Percentiles rank a stretch among this genome's conserved stretches.
Conservation (phyloP, 1,140 invertebrate species). For the Heterodera schachtii region DNA sequence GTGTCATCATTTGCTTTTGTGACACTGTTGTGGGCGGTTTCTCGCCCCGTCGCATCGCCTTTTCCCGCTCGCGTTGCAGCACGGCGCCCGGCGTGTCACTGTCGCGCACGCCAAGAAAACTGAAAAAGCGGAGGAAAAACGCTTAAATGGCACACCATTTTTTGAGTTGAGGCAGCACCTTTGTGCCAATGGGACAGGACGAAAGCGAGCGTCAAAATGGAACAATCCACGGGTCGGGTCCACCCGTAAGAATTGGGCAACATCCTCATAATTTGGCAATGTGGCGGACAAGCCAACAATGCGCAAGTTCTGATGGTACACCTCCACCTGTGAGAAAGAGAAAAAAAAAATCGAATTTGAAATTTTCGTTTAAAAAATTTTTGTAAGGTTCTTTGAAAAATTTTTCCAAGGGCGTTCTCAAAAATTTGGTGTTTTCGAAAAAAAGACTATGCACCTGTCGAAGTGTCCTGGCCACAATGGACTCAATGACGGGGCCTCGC, state of each 20-base stretch:
- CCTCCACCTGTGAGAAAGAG: constrained; percentile 73
- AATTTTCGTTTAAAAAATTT: background rate
- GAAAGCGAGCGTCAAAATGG: constrained; percentile 93
- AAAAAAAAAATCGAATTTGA: constrained; percentile 12
- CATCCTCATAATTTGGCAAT: constrained; percentile 94
- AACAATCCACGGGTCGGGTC: constrained; percentile 90
- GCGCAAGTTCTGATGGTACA: constrained; percentile 91
- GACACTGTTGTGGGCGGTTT: constrained; percentile 75
- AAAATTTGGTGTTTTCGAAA: background rate
- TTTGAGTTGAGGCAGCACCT: constrained; percentile 48
- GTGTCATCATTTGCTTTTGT: constrained; percentile 24
- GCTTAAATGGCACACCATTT: background rate
- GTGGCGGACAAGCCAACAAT: constrained; percentile 97
- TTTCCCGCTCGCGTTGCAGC: constrained; percentile 17
- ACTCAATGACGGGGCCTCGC: constrained; percentile 94
- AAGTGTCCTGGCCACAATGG: constrained; percentile 89
- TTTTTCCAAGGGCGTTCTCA: too few species aligned
- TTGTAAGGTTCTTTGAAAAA: background rate
- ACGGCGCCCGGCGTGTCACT: constrained; percentile 62
- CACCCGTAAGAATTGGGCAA: constrained; percentile 88
- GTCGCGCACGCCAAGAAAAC: constrained; percentile 85
- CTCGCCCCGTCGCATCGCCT: constrained; percentile 17
- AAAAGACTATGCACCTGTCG: constrained; percentile 72
- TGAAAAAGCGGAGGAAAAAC: constrained; percentile 59
- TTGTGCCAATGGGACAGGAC: constrained; percentile 89